A percentile compares a stretch with the other conserved stretches of the same genome.
Evolutionary conservation across 2,888 invertebrate genomes (phyloP).

Genomic region (Drosophila nigricruria): DNA sequence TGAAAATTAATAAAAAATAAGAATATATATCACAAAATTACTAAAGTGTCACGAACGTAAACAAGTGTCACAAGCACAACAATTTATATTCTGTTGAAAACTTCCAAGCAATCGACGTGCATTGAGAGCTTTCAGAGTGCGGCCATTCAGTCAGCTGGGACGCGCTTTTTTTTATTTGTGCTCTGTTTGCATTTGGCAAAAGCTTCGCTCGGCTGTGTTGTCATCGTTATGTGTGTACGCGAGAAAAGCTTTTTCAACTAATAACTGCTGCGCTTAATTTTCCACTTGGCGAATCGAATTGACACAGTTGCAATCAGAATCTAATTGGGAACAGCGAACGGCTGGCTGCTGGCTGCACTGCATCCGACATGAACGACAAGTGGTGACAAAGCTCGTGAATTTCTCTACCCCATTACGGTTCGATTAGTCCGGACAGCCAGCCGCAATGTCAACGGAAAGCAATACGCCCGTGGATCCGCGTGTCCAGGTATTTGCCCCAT

Average conservation of each 20-base stretch:
- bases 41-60: not conserved
- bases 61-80: not conserved
- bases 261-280: conserved; percentile 52
- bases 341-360: too few species aligned
- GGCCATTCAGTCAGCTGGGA: conserved; percentile 49
- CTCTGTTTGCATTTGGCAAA: conserved; percentile 46
- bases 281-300: conserved; percentile 37
- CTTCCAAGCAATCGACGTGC: not conserved
- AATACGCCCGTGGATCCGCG: conserved; percentile 92
- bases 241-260: conserved; percentile 51
- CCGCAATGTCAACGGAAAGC: conserved; percentile 85
- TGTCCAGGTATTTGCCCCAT: conserved; percentile 88
- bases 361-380: conserved; percentile 34
- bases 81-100: not conserved
- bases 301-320: conserved; percentile 45
- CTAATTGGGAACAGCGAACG: not conserved
- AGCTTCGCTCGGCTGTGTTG: conserved; percentile 54
- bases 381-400: conserved; percentile 17
- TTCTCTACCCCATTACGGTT: conserved; percentile 19
- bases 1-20: not conserved
- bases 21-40: not conserved
- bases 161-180: conserved; percentile 33
- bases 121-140: conserved; percentile 6
- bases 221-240: conserved; percentile 62
- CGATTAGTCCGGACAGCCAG: conserved; percentile 17